phyloP scores from a whole-genome alignment of 1,140 invertebrate genomes.

The Ylistrum balloti region DNA sequence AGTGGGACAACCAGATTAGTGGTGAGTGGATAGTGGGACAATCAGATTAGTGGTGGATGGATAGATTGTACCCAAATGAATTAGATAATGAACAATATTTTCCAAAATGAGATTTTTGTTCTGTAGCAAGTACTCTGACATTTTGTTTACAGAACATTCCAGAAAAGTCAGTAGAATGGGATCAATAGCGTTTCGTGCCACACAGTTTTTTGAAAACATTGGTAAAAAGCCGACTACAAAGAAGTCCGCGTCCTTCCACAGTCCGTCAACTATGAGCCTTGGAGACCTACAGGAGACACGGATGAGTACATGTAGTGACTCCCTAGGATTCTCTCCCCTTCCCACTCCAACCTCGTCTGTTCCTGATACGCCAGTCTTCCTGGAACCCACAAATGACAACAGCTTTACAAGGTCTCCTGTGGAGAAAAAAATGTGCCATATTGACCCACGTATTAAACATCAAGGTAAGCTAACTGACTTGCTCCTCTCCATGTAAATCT shows the following conservation, averaged over 20 bases:
- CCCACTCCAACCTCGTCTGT: conserved; percentile 56
- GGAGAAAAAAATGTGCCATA: conserved; percentile 42
- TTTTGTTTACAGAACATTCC: conserved; percentile 59
- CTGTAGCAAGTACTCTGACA: conserved; percentile 41
- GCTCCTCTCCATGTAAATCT: no score
- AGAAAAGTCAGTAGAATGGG: conserved; percentile 73
- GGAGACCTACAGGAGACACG: conserved; percentile 62
- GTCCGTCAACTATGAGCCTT: conserved; percentile 49
- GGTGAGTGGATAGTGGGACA: no score
- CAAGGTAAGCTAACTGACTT: conserved; percentile 60
- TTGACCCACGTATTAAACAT: conserved; percentile 61
- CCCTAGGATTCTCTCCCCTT: background rate
- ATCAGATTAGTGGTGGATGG: no score
- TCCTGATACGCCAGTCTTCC: conserved; percentile 54
- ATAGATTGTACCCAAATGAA: no score
- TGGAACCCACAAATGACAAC: conserved; percentile 43
- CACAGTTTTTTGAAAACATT: conserved; percentile 77
- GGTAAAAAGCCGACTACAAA: conserved; percentile 72
- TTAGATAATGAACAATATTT: no score
- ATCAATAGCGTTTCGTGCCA: conserved; percentile 72
- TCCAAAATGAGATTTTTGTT: no score
- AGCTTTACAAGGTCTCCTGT: conserved; percentile 43
- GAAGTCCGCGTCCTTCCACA: conserved; percentile 46
- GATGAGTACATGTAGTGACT: conserved; percentile 39
- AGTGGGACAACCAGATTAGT: no score